Base-by-base conservation (phyloP, 2,888 invertebrate genomes). In the Agonopterix alstromeriana region DNA sequence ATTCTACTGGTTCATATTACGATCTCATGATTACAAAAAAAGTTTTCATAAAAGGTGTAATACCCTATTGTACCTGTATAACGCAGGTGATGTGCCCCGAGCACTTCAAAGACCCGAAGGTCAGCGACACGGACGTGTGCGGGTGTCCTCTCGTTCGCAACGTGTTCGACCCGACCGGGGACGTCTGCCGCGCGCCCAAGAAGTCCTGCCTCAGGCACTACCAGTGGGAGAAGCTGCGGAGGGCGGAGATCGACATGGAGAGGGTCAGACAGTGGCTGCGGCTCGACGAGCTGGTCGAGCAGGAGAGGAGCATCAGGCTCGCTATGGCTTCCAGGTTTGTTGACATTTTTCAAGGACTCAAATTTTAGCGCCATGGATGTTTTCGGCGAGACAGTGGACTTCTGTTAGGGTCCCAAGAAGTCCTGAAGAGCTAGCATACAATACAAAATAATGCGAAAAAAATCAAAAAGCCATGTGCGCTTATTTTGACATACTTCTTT, bases 211-310 rank as follows among this genome's bases (percentile, higher is more conserved):
- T 95, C 47, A 94, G 93, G 63, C 99, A 99, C 76, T 95, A 95
- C 74, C 95, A 96, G 60, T 99, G 98, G 98, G 98, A 98, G 82
- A 98, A 98, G 80, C 82, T 98, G 54, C 90, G 98, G 0, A 81
- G 98, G 11, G 98, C 98, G 0, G 97, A 98, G 90, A 96, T 98
- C 43, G 98, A 99, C 71, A 94, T 98, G 93, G 98, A 98, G 79
- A 79, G 94, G n/a, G 94, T 95, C 0, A 88, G 95, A 0, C 94
- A 98, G 89, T 98, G 98, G 97, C 86, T 98, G 55, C 94, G 96
- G 73, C 90, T 98, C 70, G 99, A 98, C 63, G 98, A 98, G 68
- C 84, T 98, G 42, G 91, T 98, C 46, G 98, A 98, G 65, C 97
- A 98, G 73, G 98, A 98, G 81, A 90, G 97, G 53, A 95, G 94